phyloP scores from a whole-genome alignment of 2,888 invertebrate genomes.

The Ganaspis brasiliensis region DNA sequence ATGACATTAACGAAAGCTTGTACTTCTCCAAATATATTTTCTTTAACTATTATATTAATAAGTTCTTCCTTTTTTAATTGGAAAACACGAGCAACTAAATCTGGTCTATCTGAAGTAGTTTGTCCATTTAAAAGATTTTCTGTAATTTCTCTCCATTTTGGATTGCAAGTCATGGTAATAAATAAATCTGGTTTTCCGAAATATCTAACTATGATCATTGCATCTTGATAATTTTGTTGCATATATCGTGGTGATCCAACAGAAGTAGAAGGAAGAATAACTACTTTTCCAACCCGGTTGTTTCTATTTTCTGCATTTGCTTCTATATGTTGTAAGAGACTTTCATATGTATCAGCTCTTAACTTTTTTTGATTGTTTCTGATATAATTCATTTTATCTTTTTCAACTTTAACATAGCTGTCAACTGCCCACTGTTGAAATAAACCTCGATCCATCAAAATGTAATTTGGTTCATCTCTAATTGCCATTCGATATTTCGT shows the following conservation, averaged over 20 bases:
- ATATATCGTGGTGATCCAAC: conserved; percentile 70
- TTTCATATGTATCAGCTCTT: conserved; percentile 14
- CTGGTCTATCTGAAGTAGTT: conserved; percentile 10
- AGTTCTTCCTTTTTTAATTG: conserved; percentile 2
- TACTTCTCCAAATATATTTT: conserved; percentile 36
- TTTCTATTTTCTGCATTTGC: background rate
- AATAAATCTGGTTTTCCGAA: conserved; percentile 51
- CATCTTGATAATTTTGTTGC: conserved; percentile 76
- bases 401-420: conserved; percentile 45
- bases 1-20: conserved; percentile 3
- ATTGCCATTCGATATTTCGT: conserved; percentile 16
- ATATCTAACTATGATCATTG: conserved; percentile 77
- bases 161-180: conserved; percentile 8
- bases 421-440: background rate
- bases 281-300: conserved; percentile 63
- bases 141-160: conserved; percentile 11
- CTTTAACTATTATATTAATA: background rate
- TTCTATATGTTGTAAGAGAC: conserved; percentile 1
- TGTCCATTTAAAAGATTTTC: background rate
- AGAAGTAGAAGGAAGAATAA: conserved; percentile 73
- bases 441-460: background rate
- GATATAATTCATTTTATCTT: conserved; percentile 38
- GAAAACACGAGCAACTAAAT: conserved; percentile 3
- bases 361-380: conserved; percentile 8
- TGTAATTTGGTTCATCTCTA: conserved; percentile 24